Evolutionary conservation across 1,140 invertebrate genomes (phyloP).

Genomic region (Lepidurus arcticus): DNA sequence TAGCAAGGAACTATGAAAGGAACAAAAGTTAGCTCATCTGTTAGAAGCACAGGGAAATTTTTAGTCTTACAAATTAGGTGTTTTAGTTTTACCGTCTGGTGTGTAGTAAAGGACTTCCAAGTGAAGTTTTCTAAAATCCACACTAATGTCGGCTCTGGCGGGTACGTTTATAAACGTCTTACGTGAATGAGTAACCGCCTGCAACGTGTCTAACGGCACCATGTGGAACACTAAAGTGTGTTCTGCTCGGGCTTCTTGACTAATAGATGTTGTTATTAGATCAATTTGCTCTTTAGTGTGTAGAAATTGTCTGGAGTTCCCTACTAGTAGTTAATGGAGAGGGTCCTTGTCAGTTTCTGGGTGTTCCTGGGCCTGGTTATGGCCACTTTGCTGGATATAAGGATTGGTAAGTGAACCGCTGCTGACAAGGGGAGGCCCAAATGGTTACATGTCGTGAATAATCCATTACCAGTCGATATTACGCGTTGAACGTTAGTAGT

Average conservation of each 20-base stretch:
- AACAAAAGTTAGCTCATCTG: neutral
- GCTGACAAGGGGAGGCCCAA: neutral
- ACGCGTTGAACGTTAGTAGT: neutral
- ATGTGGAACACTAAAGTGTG: neutral
- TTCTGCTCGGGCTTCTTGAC: neutral
- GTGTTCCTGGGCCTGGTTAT: neutral
- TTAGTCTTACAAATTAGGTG: neutral
- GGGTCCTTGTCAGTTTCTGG: neutral
- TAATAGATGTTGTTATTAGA: neutral
- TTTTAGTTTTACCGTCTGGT: neutral
- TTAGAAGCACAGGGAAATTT: neutral
- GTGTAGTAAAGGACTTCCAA: neutral
- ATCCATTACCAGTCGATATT: conserved; percentile 19
- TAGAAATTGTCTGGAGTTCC: neutral
- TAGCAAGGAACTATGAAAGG: no score
- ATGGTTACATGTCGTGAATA: neutral
- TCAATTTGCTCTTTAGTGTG: neutral
- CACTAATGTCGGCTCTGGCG: neutral
- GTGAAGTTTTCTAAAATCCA: neutral
- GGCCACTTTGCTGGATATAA: neutral
- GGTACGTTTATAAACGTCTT: neutral
- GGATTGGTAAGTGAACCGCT: neutral
- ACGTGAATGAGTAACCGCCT: neutral
- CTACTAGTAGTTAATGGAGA: neutral
- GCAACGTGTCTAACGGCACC: neutral